Evolutionary conservation across 2,113 vertebrate genomes (phyloP).

Genomic region (Sporophila hypoxantha): DNA sequence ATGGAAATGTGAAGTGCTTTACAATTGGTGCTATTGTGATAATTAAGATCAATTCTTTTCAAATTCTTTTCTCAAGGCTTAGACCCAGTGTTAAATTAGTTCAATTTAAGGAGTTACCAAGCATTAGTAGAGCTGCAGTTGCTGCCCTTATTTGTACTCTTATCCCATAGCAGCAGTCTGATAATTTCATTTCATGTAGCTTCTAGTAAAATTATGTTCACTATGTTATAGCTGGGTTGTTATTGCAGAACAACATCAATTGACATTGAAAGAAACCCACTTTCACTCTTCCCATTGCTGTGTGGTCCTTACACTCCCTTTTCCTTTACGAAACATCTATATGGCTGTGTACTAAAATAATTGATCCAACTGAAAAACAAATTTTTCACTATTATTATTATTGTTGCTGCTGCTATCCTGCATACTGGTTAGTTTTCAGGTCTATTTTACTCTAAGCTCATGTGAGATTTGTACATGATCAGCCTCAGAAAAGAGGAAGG

Average conservation of each 20-base stretch:
- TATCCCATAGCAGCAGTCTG: not conserved
- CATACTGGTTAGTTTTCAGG: not conserved
- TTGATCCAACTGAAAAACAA: not conserved
- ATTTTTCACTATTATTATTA: not conserved
- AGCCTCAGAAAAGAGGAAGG: not conserved
- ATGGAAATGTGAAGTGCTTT: not conserved
- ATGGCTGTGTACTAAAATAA: not conserved
- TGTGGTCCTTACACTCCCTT: not conserved
- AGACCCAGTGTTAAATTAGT: not conserved
- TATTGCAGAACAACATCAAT: not conserved
- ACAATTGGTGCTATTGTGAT: not conserved
- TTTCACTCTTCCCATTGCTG: not conserved
- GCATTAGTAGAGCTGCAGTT: not conserved
- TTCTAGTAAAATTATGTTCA: not conserved
- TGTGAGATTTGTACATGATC: not conserved
- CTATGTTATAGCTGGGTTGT: not conserved
- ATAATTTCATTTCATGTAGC: not conserved
- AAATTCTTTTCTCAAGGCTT: not conserved
- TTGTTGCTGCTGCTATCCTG: not conserved
- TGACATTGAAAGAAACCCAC: not conserved
- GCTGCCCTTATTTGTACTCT: not conserved
- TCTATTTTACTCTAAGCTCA: not conserved
- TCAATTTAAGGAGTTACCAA: not conserved
- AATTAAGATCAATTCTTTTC: slow-evolving; percentile 6
- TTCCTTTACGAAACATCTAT: not conserved